Evolutionary conservation across 2,797 vertebrate genomes (phyloP), one percentile per base, ranked within the genome.

Genomic region (Caiman crocodilus): DNA sequence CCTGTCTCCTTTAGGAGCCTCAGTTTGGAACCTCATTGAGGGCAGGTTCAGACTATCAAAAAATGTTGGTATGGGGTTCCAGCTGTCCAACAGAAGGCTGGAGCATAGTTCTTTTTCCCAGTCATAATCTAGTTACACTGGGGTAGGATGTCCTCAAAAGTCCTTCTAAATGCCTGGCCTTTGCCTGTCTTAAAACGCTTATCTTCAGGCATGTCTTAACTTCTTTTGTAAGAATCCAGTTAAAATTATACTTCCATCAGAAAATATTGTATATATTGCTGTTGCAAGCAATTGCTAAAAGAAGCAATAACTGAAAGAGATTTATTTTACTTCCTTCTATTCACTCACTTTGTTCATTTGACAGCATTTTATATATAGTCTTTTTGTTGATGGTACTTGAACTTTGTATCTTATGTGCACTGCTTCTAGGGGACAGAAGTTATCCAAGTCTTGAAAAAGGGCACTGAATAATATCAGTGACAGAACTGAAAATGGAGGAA

Each of bases 401-500:
- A 79, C 76, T 94, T 94, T n/a, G 84, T 85, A 73, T 75, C 90
- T 84, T 28, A 63, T 74, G 18, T 8, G 3, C 42, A 42, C 6
- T 82, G 23, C 57, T 92, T 75, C 79, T 1, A 0, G 3, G 74
- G 76, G 32, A 20, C 79, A 80, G 63, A 69, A 21, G 76, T 93
- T 21, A 6, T 84, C 88, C 58, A 91, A 79, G 73, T 82, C 85
- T 91, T 97, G 76, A 73, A 89, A 76, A 85, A 61, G 82, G 1
- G 13, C 69, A 75, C 55, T 92, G 82, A 93, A 88, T 92, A 94
- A 80, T 85, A 94, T 64, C 86, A 89, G 67, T 80, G 89, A 69
- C 80, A 89, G 95, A 97, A 96, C 86, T 94, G 96, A 97, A 97
- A 96, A 93, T 87, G 1, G 42, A 86, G 81, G 18, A 23, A 35